Evolutionary conservation across 2,888 invertebrate genomes (phyloP).

Genomic region (Platerodrilus igneus): DNA sequence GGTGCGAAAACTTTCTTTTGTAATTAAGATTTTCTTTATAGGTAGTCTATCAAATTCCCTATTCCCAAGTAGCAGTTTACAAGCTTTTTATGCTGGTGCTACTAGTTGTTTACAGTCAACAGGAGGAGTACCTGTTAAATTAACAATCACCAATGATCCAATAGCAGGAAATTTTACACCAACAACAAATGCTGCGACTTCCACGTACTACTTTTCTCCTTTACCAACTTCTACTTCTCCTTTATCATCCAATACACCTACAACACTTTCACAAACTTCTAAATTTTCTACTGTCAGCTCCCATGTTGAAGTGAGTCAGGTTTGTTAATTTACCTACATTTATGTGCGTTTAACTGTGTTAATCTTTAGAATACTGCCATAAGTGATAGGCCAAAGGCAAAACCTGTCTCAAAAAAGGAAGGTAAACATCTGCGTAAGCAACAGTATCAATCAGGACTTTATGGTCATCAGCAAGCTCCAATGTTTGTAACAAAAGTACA

Average conservation of each 20-base stretch:
- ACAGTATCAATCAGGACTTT: constrained; percentile 42
- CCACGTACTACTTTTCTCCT: constrained; percentile 50
- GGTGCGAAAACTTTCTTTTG: not conserved
- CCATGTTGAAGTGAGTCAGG: constrained; percentile 55
- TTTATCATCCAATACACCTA: constrained; percentile 38
- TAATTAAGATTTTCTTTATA: not conserved
- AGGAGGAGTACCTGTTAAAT: constrained; percentile 34
- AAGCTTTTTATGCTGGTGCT: constrained; percentile 47
- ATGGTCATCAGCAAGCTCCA: constrained; percentile 46
- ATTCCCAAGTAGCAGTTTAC: constrained; percentile 44
- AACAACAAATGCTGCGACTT: constrained; percentile 52
- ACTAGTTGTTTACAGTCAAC: constrained; percentile 39
- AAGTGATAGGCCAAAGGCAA: constrained; percentile 79
- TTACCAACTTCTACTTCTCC: constrained; percentile 47
- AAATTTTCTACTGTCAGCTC: constrained; percentile 49
- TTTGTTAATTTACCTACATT: too few relatives aligned
- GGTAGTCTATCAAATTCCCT: constrained; percentile 46
- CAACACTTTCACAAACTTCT: constrained; percentile 35
- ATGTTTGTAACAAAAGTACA: constrained; percentile 33
- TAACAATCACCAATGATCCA: constrained; percentile 33
- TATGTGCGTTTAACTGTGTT: too few relatives aligned
- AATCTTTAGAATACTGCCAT: constrained; percentile 63
- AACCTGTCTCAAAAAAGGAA: constrained; percentile 75
- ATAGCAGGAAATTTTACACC: constrained; percentile 43
- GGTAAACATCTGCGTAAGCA: constrained; percentile 67